Percentiles rank a stretch among this genome's conserved stretches.
These are phyloP conservation scores for Tringa solitaria DNA, from an alignment of 2,113 vertebrate genomes.

Conservation along the genomic window DNA sequence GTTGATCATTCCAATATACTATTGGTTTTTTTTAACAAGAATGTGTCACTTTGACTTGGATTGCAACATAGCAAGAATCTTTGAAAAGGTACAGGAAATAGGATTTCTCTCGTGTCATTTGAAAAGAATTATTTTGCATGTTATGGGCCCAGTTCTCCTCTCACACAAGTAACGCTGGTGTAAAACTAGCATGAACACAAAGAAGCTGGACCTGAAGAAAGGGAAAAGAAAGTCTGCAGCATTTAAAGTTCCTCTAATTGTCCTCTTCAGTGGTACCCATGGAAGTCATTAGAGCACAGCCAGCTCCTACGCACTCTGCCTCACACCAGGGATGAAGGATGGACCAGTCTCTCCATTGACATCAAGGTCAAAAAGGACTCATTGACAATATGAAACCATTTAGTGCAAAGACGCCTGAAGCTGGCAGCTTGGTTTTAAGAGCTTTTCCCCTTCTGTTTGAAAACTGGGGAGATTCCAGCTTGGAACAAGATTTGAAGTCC, in stretches of 20 bases:
- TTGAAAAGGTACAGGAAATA: neutral
- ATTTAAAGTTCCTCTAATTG: neutral
- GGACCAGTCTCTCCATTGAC: neutral
- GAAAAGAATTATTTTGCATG: neutral
- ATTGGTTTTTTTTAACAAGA: neutral
- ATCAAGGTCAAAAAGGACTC: constrained; percentile 9
- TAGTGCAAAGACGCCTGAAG: neutral
- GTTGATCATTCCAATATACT: neutral
- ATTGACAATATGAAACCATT: neutral
- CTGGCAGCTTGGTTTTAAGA: constrained; percentile 14
- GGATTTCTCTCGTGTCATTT: neutral
- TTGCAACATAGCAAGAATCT: neutral
- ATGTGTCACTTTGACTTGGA: neutral
- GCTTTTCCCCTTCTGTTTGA: neutral
- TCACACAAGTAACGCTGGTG: neutral
- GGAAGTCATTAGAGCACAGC: neutral
- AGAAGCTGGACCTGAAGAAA: neutral
- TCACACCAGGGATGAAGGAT: neutral
- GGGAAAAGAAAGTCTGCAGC: neutral
- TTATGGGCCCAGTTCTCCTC: neutral
- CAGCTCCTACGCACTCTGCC: neutral
- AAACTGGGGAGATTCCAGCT: constrained; percentile 31
- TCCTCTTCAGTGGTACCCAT: neutral
- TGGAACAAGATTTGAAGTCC: neutral
- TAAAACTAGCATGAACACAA: neutral